Evolutionary conservation across 1,140 invertebrate genomes (phyloP).

Genomic region (Achatina immaculata): DNA sequence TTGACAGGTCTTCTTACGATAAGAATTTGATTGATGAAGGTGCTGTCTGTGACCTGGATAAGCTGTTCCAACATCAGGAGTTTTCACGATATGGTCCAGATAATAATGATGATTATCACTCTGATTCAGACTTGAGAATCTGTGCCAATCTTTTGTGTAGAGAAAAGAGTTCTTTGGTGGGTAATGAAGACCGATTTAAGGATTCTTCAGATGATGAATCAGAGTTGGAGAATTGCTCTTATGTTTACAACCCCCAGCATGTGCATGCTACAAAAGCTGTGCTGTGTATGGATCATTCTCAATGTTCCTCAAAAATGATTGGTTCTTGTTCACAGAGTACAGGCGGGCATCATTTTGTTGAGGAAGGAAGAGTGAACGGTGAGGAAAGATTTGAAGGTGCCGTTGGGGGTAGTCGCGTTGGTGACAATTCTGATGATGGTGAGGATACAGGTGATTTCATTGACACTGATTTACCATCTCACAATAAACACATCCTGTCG

Average conservation of each 20-base stretch:
- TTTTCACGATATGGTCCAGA: constrained; percentile 13
- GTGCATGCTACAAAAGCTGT: not conserved
- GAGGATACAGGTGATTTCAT: constrained; percentile 68
- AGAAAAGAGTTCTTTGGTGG: not conserved
- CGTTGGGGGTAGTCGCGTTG: not conserved
- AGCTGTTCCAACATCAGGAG: constrained; percentile 40
- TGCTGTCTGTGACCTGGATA: constrained; percentile 51
- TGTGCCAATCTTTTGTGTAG: not conserved
- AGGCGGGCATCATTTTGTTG: not conserved
- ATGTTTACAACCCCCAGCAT: not conserved
- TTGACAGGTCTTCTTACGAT: not conserved
- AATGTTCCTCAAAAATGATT: not conserved
- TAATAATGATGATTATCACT: not conserved
- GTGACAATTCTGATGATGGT: constrained; percentile 42
- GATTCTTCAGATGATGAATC: constrained; percentile 29
- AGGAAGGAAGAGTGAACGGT: not conserved
- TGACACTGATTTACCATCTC: constrained; percentile 62
- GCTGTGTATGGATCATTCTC: not conserved
- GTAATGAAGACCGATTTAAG: not conserved
- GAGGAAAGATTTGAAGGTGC: not conserved
- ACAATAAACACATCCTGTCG: constrained; percentile 55
- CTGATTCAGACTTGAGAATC: not conserved
- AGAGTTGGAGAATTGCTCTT: constrained; percentile 27
- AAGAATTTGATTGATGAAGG: constrained; percentile 50
- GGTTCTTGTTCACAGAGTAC: not conserved